These are phyloP conservation scores for Pediacus dermestoides DNA, from an alignment of 2,888 invertebrate genomes.

Conservation along the genomic window DNA sequence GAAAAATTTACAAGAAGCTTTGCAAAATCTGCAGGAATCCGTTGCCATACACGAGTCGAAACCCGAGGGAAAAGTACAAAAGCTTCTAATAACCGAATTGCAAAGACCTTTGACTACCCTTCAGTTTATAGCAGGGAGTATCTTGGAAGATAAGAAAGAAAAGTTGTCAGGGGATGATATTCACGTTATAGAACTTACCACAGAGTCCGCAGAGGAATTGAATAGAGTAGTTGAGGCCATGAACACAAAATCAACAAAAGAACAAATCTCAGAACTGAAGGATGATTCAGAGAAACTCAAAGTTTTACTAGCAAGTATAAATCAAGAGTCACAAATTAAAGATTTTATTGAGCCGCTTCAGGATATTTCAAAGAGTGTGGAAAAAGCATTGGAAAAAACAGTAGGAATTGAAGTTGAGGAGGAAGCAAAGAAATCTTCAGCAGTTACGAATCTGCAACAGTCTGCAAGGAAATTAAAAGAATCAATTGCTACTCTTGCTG, in stretches of 20 bases:
- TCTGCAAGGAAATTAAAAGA: constrained; percentile 30
- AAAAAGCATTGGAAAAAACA: constrained; percentile 37
- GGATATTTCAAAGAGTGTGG: constrained; percentile 40
- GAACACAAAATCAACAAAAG: constrained; percentile 17
- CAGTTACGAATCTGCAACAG: too few relatives aligned
- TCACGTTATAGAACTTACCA: constrained; percentile 37
- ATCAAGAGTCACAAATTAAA: constrained; percentile 46
- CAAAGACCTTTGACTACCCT: constrained; percentile 44
- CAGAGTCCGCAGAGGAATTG: constrained; percentile 37
- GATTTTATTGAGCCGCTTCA: constrained; percentile 47
- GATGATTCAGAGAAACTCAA: constrained; percentile 27
- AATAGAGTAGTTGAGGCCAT: constrained; percentile 32
- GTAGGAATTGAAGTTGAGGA: constrained; percentile 23
- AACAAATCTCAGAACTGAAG: constrained; percentile 24
- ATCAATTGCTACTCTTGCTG: constrained; percentile 23
- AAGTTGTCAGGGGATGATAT: constrained; percentile 41
- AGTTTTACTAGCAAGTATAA: constrained; percentile 40
- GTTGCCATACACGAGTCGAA: constrained; percentile 29
- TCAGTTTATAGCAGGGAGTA: constrained; percentile 41
- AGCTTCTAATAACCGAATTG: constrained; percentile 37
- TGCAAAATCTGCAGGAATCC: constrained; percentile 41
- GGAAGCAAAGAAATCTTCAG: constrained; percentile 17
- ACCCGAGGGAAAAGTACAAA: constrained; percentile 33
- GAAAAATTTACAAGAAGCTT: constrained; percentile 35
- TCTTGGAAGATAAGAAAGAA: constrained; percentile 40